phyloP scores from a whole-genome alignment of 1,140 invertebrate species.

The Trinorchestia longiramus region DNA sequence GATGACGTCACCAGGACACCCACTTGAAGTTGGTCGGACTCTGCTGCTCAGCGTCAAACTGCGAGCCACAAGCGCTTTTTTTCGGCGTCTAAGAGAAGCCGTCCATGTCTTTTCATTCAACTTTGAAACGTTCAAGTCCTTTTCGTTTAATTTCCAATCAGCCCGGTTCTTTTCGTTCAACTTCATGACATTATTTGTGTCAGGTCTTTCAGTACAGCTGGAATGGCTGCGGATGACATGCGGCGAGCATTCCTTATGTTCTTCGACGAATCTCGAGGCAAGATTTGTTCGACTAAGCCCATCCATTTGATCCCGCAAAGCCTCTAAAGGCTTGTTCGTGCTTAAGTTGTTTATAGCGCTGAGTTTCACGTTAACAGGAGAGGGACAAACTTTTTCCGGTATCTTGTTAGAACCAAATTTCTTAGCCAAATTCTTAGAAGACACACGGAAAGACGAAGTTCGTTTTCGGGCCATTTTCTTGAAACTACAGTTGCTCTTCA shows the following conservation, averaged over 20 bases:
- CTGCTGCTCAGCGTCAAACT: not conserved
- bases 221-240: not conserved
- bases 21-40: not conserved
- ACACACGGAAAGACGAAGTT: not conserved
- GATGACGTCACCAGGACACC: not conserved
- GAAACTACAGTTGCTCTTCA: not conserved
- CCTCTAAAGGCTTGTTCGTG: not conserved
- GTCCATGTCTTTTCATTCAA: conserved; percentile 17
- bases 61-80: not conserved
- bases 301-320: conserved; percentile 26
- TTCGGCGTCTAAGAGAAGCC: not conserved
- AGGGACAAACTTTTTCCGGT: conserved; percentile 26
- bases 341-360: conserved; percentile 10
- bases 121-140: not conserved
- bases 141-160: not conserved
- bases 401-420: not conserved
- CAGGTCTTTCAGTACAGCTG: not conserved
- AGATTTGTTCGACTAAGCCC: not conserved
- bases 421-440: not conserved
- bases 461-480: not conserved
- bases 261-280: not conserved
- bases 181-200: not conserved
- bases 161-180: not conserved
- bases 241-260: not conserved
- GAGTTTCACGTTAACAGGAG: conserved; percentile 16